Base-by-base conservation (phyloP, 1,140 invertebrate species). In the Brachionus rotundiformis region DNA sequence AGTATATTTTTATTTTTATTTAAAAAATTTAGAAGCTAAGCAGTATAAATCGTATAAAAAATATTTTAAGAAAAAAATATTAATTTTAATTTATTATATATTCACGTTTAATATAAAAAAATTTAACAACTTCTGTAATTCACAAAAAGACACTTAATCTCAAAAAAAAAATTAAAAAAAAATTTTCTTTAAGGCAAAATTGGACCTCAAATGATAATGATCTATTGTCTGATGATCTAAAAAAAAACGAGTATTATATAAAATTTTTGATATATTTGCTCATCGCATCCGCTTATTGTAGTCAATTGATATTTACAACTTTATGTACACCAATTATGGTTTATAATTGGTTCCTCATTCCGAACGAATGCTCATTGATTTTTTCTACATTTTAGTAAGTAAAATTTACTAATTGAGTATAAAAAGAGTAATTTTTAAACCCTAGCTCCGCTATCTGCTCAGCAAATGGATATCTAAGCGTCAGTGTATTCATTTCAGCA, bases 261-360 rank as follows among this genome's bases (percentile, higher is more conserved):
- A 79, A 79, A 59, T 63, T 39, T 79, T 63, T 79, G 29, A 2
- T 79, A 19, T 79, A 23, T 33, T 63, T 79, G 10, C 25, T 79
- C 2, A 63, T 79, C 13, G 19, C 47, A 59, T 79, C 76, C 19
- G 19, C 36, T 2, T 79, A 79, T 39, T 36, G 47, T 31, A 23
- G 23, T 31, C 76, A 79, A 63, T 39, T 79, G 13, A 79, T 25
- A 59, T 79, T 79, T 79, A 79, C 76, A 7, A 79, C 76, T 13
- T 16, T 79, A 25, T 79, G 76, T 11, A 79, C 76, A 36, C 76
- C 76, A 25, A 16, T 59, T 36, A 79, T 79, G 59, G 31, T 61
- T 13, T 79, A 39, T 25, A 49, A 79, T 25, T 79, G 76, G 76
- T 79, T 79, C 33, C 27, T 79, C 8, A 79, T 79, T 59, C 29